Evolutionary conservation across 2,113 vertebrate species (phyloP), one percentile per base, ranked within the genome.

Genomic region (Mohoua ochrocephala): DNA sequence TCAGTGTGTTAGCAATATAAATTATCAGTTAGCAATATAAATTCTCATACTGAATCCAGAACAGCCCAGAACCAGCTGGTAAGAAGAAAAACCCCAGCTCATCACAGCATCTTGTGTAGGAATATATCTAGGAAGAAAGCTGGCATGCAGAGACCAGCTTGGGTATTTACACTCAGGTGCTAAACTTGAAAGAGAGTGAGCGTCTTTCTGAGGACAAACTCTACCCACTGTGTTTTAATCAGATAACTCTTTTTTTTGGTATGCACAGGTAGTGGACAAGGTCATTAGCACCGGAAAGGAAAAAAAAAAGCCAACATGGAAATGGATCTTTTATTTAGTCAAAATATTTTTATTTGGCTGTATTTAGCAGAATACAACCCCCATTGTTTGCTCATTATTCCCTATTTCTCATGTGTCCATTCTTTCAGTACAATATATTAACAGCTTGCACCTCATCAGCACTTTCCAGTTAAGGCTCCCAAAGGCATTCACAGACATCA

Each of bases 281-380:
- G 65, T 27, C 33, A 35, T 47, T 41, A 82, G 47, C 26, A 37
- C 7, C 13, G 31, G 30, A 23, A 73, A 49, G 7, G 11, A 1
- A n/a, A 54, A 30, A 75, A 47, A 77, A 44, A 44, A 4, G 12
- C 13, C 10, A 15, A 59, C 39, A 23, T 24, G 15, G 19, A 91
- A 90, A 56, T 11, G 7, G 13, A 15, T 54, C 45, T 61, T 83
- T 81, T 80, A 63, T 93, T 70, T 92, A 96, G 63, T 93, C 52
- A 94, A 96, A 96, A 95, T 96, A 96, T 37, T 88, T 97, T 97
- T 96, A 97, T 96, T 96, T 94, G 42, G 7, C 53, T 93, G 71
- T 24, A 54, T 56, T 94, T 90, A 85, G 79, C 68, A 87, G 70
- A 79, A 78, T 28, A 28, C 47, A 77, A 56, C 63, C 8, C 26